phyloP scores from a whole-genome alignment of 2,797 vertebrate genomes.

The Pipistrellus nathusii region DNA sequence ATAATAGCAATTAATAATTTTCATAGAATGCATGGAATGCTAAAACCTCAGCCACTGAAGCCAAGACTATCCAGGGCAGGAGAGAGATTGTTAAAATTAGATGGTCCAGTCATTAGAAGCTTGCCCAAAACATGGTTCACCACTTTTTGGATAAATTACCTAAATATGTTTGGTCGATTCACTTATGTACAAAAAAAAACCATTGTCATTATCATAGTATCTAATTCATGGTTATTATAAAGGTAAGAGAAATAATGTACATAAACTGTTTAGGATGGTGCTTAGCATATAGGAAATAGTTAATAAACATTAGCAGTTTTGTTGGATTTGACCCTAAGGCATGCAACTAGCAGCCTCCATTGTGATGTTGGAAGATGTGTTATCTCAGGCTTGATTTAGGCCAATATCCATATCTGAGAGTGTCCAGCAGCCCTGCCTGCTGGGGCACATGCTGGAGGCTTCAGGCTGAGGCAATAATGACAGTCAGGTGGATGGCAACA shows the following conservation, averaged over 20 bases:
- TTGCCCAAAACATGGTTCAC: background rate
- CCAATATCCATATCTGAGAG: background rate
- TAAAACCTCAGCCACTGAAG: background rate
- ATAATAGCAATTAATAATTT: background rate
- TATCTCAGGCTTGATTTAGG: conserved; percentile 43
- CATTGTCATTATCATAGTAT: background rate
- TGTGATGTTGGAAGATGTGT: background rate
- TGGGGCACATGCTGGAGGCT: background rate
- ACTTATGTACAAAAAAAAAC: background rate
- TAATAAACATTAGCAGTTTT: background rate
- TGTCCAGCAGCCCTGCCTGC: conserved; percentile 21
- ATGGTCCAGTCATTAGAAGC: background rate
- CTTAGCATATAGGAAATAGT: background rate
- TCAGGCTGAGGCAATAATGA: conserved; percentile 31
- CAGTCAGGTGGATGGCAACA: conserved; percentile 68
- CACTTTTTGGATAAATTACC: background rate
- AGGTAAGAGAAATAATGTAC: background rate
- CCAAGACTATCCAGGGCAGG: background rate
- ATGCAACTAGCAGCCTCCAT: background rate
- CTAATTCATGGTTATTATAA: background rate
- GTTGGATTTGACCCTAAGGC: background rate
- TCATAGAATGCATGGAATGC: background rate
- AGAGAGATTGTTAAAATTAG: background rate
- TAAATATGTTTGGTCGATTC: background rate
- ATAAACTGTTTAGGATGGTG: background rate